Base-by-base conservation (phyloP, 64 coral and sea anemone species). In the Cladopsammia gracilis region DNA sequence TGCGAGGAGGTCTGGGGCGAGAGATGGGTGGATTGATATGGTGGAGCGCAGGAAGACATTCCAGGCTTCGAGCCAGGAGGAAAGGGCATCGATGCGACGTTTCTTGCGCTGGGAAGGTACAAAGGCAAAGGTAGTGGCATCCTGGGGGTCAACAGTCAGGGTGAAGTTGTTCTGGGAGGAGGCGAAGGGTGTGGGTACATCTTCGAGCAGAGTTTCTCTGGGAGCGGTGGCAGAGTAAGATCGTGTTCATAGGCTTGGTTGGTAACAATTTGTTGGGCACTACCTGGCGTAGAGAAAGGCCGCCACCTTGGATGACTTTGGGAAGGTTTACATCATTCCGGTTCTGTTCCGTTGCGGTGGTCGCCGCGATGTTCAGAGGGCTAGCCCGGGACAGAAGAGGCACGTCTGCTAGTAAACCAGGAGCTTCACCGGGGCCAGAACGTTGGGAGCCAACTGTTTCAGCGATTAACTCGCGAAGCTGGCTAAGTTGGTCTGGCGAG, bases 1-100 rank as follows among this genome's bases (percentile, higher is more conserved):
- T 10, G 25, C 25, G 69, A 71, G 69, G 69, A 71, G 69, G 69
- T 71, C 69, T 71, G 69, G 64, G 64, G 64, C 20, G 18, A 67
- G 64, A 67, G 18, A 22, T 22, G 64, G 64, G 64, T 22, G n/a
- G 18, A 67, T 6, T 23, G 20, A 67, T 18, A 67, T 53, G 51
- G 20, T 18, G 64, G 64, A 22, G 64, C 64, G 20, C 5, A 67
- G 64, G 64, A 22, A 67, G 19, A 67, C 64, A 67, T 67, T 67
- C 64, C 64, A 67, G 16, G 64, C 64, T 22, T 67, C 64, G 22
- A 71, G 69, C 69, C 69, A 71, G 24, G 25, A 34, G 9, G 69
- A 71, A 4, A 71, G 25, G 24, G 24, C 69, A 71, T 71, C 25
- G 10, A 43, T 71, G 25, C 5, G 69, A 3, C 69, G 69, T 5